Conservation (phyloP, 2,113 vertebrate species). For the Choloepus hoffmanni region DNA sequence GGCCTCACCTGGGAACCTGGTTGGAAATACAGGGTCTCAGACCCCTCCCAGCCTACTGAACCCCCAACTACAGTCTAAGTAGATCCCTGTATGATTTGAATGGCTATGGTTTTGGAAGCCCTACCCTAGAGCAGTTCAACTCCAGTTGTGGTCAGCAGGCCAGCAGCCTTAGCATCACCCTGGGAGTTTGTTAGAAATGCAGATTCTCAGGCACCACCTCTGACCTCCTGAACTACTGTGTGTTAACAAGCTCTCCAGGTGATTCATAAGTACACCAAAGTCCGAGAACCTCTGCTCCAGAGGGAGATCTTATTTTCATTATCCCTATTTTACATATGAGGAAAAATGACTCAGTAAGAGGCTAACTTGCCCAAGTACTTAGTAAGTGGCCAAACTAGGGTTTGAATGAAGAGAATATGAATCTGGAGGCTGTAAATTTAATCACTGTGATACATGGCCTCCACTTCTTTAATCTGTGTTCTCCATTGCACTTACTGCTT, state of each 20-base stretch:
- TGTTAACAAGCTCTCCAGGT: not conserved
- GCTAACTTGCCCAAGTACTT: not conserved
- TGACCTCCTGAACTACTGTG: not conserved
- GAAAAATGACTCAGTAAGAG: not conserved
- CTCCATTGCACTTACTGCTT: not conserved
- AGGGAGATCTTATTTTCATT: not conserved
- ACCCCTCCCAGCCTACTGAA: not conserved
- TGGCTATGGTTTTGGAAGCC: too few species aligned
- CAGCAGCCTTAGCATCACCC: not conserved
- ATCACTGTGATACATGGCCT: not conserved
- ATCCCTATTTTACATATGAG: not conserved
- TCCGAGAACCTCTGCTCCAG: not conserved
- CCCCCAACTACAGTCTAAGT: too few species aligned
- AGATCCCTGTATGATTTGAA: too few species aligned
- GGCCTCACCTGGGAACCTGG: not conserved
- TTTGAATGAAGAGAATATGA: not conserved
- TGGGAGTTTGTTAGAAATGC: not conserved
- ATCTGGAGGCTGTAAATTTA: not conserved
- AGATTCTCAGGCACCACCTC: not conserved
- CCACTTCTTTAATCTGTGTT: not conserved
- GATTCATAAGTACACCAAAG: not conserved
- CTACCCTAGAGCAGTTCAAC: too few species aligned
- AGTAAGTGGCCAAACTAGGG: not conserved
- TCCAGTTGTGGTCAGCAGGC: too few species aligned
- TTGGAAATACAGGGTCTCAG: not conserved